Base-by-base conservation (phyloP, 2,888 invertebrate genomes). In the Zaprionus lineosus region DNA sequence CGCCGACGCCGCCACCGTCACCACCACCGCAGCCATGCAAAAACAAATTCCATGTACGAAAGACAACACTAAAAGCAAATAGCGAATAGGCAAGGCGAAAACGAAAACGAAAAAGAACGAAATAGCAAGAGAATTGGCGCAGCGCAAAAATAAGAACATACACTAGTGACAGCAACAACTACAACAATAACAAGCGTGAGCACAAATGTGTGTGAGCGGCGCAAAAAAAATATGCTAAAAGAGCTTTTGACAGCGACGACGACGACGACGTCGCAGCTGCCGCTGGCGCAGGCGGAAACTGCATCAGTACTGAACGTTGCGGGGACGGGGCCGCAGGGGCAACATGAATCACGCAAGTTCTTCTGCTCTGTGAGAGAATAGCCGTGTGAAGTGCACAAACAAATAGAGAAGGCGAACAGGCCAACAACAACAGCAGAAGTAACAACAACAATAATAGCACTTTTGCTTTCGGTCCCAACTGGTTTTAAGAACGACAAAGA, bases 381-480 rank as follows among this genome's bases (percentile, higher is more conserved):
- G 62, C 67, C 67, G 62, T 67, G 65, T 63, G 63, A 74, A 84
- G 56, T 70, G 53, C 50, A 65, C 58, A 79, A 62, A 64, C 70
- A 70, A 60, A 73, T 62, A 72, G 59, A 67, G 71, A 63, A 72
- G 68, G 62, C 57, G 56, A 55, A 67, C 51, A 40, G 52, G 62
- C 56, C 63, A 39, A 28, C 44, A 56, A 43, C 52, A 51, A 21
- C 29, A 47, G 16, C 36, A 56, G 28, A 43, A 67, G 51, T 24
- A 58, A 57, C 51, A 57, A 65, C 59, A 51, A 57, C 53, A 77
- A 79, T 81, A 82, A 68, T 70, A 85, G 74, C 79, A 86, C 88
- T 87, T 87, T 88, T 86, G 88, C 87, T 87, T 87, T 87, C 88
- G 86, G 67, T 81, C 71, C 68, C 77, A 86, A 87, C 83, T 84